A percentile compares a stretch with the other conserved stretches of the same genome.
These are phyloP conservation scores for Zapus hudsonius DNA, from an alignment of 2,113 vertebrate genomes.

Conservation along the genomic window DNA sequence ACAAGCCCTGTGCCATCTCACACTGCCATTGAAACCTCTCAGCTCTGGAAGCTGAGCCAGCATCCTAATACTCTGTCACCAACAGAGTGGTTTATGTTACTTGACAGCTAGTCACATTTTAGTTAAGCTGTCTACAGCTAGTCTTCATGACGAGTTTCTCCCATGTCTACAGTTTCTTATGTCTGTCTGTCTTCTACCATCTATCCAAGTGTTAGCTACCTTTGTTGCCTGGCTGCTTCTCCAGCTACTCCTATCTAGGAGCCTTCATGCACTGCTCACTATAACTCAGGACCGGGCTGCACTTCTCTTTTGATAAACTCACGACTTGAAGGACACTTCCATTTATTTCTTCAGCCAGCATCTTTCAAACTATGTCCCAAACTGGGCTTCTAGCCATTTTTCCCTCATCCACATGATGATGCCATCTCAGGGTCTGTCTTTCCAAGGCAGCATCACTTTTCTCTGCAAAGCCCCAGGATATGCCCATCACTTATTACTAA, in stretches of 20 bases:
- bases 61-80: background rate
- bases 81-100: background rate
- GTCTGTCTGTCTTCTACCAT: background rate
- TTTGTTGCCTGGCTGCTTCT: background rate
- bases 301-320: background rate
- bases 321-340: constrained; percentile 36
- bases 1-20: background rate
- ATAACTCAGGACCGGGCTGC: background rate
- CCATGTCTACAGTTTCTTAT: background rate
- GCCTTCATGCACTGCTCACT: background rate
- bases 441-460: background rate
- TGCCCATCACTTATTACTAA: background rate
- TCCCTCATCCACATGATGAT: constrained; percentile 14
- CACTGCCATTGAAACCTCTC: background rate
- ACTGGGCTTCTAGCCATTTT: background rate
- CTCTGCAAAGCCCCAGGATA: background rate
- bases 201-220: background rate
- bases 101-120: background rate
- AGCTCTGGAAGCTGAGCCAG: background rate
- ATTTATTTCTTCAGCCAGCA: constrained; percentile 38
- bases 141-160: background rate
- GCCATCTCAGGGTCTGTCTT: background rate
- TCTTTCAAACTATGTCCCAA: constrained; percentile 20
- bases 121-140: background rate
- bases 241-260: background rate